phyloP scores from a whole-genome alignment of 2,888 invertebrate species.

The Epirrita christyi region DNA sequence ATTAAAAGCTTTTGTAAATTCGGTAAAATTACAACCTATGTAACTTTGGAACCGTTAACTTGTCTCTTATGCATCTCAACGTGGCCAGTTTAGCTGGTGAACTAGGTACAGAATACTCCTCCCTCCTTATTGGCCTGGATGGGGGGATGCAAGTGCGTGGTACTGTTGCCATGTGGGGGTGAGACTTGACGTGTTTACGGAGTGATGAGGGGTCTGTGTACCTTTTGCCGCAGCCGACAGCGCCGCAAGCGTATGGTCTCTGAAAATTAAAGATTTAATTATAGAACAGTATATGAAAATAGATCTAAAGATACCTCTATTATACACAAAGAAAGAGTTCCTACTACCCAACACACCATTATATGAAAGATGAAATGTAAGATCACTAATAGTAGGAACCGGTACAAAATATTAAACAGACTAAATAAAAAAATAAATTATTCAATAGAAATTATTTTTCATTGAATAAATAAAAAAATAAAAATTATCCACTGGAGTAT shows the following conservation, averaged over 20 bases:
- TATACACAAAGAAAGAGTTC: no score
- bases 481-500: no score
- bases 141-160: constrained; percentile 72
- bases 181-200: constrained; percentile 96
- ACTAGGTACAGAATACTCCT: constrained; percentile 71
- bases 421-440: no score
- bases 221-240: constrained; percentile 93
- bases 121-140: constrained; percentile 58
- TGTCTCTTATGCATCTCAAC: constrained; percentile 72
- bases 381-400: no score
- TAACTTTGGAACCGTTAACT: constrained; percentile 69
- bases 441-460: no score
- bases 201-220: constrained; percentile 98
- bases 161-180: constrained; percentile 78
- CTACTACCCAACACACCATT: no score
- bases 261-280: constrained; percentile 59
- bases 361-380: no score
- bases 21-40: constrained; percentile 55
- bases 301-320: no score
- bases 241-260: constrained; percentile 97
- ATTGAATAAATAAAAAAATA: no score
- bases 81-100: constrained; percentile 77
- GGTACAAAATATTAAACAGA: no score
- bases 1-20: background rate
- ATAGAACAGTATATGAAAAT: no score